A percentile compares a stretch with the other conserved stretches of the same genome.
Conservation (phyloP, 2,113 vertebrate species). For the Hipposideros armiger region DNA sequence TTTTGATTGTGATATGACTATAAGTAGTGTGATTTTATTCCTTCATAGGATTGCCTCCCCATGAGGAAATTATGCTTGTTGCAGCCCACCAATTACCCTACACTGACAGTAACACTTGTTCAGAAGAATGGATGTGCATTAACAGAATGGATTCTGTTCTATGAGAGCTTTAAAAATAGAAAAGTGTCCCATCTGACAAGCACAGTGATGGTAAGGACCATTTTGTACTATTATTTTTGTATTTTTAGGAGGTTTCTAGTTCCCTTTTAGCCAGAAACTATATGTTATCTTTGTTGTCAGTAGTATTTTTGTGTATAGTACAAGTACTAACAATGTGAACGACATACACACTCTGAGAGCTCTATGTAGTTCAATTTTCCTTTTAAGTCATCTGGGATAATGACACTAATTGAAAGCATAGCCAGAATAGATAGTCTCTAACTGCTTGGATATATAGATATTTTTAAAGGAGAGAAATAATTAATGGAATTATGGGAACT, state of each 20-base stretch:
- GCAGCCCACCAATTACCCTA: neutral
- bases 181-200: neutral
- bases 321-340: neutral
- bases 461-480: neutral
- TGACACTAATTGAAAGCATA: neutral
- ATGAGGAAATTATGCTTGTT: neutral
- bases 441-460: neutral
- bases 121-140: neutral
- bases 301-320: neutral
- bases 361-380: neutral
- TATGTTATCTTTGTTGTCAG: neutral
- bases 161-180: neutral
- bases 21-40: conserved; percentile 31
- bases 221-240: neutral
- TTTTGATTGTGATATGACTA: conserved; percentile 53
- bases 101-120: neutral
- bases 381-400: neutral
- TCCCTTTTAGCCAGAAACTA: neutral
- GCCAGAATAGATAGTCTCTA: neutral
- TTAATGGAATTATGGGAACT: neutral
- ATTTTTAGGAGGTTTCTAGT: conserved; percentile 5
- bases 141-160: neutral
- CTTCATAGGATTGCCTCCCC: neutral
- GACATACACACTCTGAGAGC: neutral
- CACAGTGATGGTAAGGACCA: neutral